phyloP scores from a whole-genome alignment of 2,113 vertebrate species.

The Synchiropus splendidus region DNA sequence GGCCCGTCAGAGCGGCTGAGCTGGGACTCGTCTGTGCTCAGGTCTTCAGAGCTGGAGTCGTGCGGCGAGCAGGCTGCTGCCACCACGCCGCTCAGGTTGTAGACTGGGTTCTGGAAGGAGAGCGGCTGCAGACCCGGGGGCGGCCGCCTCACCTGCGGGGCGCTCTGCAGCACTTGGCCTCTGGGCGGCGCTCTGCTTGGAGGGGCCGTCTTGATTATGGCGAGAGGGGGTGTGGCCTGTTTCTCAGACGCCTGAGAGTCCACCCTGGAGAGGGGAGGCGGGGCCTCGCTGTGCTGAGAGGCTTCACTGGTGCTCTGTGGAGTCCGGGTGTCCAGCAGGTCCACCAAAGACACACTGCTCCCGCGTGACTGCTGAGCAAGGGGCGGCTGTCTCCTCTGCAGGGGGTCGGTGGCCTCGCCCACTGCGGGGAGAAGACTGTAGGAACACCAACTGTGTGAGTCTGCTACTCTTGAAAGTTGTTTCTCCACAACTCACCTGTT shows the following conservation, averaged over 20 bases:
- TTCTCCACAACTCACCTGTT: slow-evolving; percentile 14
- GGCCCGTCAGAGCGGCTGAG: slow-evolving; percentile 80
- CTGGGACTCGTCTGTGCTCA: slow-evolving; percentile 87
- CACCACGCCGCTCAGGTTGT: slow-evolving; percentile 77
- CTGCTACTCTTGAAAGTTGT: slow-evolving; percentile 40
- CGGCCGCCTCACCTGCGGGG: slow-evolving; percentile 82
- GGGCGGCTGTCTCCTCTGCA: slow-evolving; percentile 76
- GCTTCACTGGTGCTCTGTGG: slow-evolving; percentile 38
- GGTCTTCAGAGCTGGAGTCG: slow-evolving; percentile 88
- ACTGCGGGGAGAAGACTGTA: slow-evolving; percentile 62
- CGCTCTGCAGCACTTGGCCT: slow-evolving; percentile 80
- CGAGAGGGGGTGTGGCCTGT: slow-evolving; percentile 18
- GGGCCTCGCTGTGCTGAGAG: slow-evolving; percentile 68
- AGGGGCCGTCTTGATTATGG: background rate
- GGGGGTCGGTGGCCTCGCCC: slow-evolving; percentile 71
- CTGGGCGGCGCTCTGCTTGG: slow-evolving; percentile 67
- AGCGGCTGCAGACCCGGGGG: slow-evolving; percentile 82
- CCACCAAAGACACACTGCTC: slow-evolving; percentile 87
- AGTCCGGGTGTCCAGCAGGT: slow-evolving; percentile 79
- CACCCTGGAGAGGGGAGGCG: slow-evolving; percentile 61
- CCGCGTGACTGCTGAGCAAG: slow-evolving; percentile 74
- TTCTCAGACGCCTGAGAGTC: slow-evolving; percentile 82
- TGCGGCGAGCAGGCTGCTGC: slow-evolving; percentile 38
- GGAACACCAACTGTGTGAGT: slow-evolving; percentile 73
- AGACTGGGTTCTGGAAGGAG: slow-evolving; percentile 92